phyloP scores from a whole-genome alignment of 2,113 vertebrate genomes.

The Apeltes quadracus region DNA sequence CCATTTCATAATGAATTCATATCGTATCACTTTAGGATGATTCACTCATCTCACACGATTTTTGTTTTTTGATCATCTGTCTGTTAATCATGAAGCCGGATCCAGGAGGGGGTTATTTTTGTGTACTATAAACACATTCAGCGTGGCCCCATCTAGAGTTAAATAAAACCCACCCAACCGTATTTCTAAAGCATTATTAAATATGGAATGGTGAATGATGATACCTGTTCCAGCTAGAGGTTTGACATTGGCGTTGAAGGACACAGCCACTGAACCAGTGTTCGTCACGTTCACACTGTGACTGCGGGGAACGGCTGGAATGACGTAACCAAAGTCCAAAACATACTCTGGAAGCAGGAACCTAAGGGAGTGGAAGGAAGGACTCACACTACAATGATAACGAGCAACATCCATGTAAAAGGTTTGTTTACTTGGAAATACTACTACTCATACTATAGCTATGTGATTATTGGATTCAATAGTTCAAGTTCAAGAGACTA shows the following conservation, averaged over 20 bases:
- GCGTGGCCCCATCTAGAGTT: not conserved
- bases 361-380: conserved; percentile 14
- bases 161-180: not conserved
- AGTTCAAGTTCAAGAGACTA: not conserved
- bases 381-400: not conserved
- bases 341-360: conserved; percentile 63
- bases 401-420: not conserved
- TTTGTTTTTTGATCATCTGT: too few species aligned
- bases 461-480: not conserved
- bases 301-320: conserved; percentile 33
- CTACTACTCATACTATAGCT: too few species aligned
- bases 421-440: not conserved
- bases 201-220: not conserved
- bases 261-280: conserved; percentile 52
- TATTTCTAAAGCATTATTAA: not conserved
- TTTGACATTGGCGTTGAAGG: conserved; percentile 53
- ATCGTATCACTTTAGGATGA: not conserved
- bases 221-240: conserved; percentile 62
- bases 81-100: not conserved
- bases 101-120: not conserved
- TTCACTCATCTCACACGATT: not conserved
- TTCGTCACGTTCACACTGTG: conserved; percentile 53
- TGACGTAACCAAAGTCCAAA: conserved; percentile 65
- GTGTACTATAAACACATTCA: too few species aligned
- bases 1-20: not conserved